Evolutionary conservation across 92 coral and sea anemone species (phyloP), one percentile per base, ranked within the genome.

Genomic region (Blastomussa wellsi): DNA sequence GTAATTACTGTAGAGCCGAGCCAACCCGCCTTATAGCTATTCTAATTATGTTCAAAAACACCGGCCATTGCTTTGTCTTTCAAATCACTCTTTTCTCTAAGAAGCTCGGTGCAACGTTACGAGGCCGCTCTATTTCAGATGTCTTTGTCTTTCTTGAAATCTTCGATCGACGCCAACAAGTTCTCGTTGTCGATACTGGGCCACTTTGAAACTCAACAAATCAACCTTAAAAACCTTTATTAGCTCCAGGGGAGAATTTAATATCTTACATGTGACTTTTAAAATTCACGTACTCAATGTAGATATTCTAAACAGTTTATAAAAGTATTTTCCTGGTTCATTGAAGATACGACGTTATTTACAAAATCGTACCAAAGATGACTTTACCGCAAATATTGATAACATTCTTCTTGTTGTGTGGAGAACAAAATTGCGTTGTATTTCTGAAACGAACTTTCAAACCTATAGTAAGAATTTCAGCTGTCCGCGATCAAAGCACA

Each of bases 51-150:
- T 83, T 47, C 77, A 83, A 84, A 77, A 87, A 84, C 95, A 94
- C 91, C 95, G 97, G 95, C 84, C 90, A 37, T 42, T 81, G 79
- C 90, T 90, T 92, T 92, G 98, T 94, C 91, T 94, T 92, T 49
- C 85, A 80, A 89, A 86, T 93, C 94, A 88, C 64, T 24, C 74
- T 85, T 78, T 76, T 75, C 74, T 83, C 44, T 53, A 48, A 26
- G 38, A 33, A 35, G 64, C 86, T 82, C 71, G 66, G 69, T 49
- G 24, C 71, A 51, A 10, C 33, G 78, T 85, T 82, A 76, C 70
- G 33, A 64, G 87, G 33, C 74, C 87, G 57, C 85, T 83, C 78
- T 68, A 84, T 44, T 62, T 71, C 62, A 35, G 69, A 24, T 8
- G 42, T 22, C 73, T 51, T 41, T 64, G 49, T 82, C 73, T 73